Evolutionary conservation across 2,888 invertebrate species (phyloP).

Genomic region (Ochropleura plecta): DNA sequence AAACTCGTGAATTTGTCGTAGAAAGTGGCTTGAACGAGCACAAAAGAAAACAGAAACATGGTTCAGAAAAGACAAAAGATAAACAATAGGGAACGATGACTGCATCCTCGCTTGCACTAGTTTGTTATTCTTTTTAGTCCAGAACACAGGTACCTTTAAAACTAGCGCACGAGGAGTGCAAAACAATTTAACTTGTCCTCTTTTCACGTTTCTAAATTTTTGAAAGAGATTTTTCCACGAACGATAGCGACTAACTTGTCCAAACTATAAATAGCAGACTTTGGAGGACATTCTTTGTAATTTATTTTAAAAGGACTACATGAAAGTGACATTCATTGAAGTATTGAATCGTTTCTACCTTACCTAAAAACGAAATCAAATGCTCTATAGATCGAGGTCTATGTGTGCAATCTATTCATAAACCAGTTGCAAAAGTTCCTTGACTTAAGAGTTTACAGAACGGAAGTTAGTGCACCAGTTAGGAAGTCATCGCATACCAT

Average conservation of each 20-base stretch:
- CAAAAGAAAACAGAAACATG: slow-evolving; percentile 16
- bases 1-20: slow-evolving; percentile 25
- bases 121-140: slow-evolving; percentile 38
- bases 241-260: neutral
- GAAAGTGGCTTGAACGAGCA: slow-evolving; percentile 19
- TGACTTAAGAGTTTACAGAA: neutral
- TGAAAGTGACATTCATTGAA: neutral
- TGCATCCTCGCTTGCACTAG: slow-evolving; percentile 9
- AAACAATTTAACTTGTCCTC: slow-evolving; percentile 42
- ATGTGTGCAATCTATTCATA: neutral
- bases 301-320: no score
- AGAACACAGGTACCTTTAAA: neutral
- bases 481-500: slow-evolving; percentile 9
- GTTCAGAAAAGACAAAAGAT: slow-evolving; percentile 33
- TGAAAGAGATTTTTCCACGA: neutral
- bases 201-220: slow-evolving; percentile 19
- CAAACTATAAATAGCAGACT: neutral
- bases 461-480: slow-evolving; percentile 16
- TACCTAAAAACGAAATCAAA: neutral
- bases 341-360: neutral
- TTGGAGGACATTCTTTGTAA: neutral
- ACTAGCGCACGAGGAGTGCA: neutral
- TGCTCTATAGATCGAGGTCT: neutral
- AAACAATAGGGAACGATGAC: slow-evolving; percentile 10
- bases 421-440: neutral